These are phyloP conservation scores for Podabrus alpinus DNA, from an alignment of 2,888 invertebrate genomes.

Conservation along the genomic window DNA sequence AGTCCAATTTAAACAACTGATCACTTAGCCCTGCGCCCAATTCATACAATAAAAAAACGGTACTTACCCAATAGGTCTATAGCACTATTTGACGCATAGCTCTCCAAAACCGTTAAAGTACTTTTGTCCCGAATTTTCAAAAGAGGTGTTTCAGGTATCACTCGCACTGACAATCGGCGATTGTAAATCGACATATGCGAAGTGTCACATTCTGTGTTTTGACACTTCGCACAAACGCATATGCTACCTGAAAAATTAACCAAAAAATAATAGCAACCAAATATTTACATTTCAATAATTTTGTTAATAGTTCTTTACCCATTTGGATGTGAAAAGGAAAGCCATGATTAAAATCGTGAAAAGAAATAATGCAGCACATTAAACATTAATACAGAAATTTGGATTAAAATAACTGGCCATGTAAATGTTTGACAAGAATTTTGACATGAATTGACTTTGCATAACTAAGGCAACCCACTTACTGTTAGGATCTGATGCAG, in stretches of 20 bases:
- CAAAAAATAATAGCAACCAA: background rate
- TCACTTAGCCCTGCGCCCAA: background rate
- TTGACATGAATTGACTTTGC: background rate
- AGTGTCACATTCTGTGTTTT: background rate
- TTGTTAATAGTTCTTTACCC: slow-evolving; percentile 9
- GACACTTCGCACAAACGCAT: slow-evolving; percentile 4
- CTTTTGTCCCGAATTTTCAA: background rate
- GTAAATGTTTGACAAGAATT: slow-evolving; percentile 14
- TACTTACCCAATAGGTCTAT: background rate
- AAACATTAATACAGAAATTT: slow-evolving; percentile 18
- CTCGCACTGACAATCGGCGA: background rate
- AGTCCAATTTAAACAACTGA: background rate
- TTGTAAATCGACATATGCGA: background rate
- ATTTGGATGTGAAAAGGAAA: slow-evolving; percentile 1
- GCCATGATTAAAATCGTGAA: slow-evolving; percentile 5
- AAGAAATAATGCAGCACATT: slow-evolving; percentile 4
- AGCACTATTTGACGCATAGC: background rate
- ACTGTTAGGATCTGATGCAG: background rate
- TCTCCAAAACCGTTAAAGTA: background rate
- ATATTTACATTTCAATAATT: background rate
- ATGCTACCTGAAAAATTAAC: slow-evolving; percentile 6
- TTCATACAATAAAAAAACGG: background rate
- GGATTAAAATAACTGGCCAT: background rate
- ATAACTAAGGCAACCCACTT: slow-evolving; percentile 12
- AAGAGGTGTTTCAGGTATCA: background rate